Evolutionary conservation across 2,113 vertebrate genomes (phyloP), one percentile per base, ranked within the genome.

Genomic region (Nerophis lumbriciformis): DNA sequence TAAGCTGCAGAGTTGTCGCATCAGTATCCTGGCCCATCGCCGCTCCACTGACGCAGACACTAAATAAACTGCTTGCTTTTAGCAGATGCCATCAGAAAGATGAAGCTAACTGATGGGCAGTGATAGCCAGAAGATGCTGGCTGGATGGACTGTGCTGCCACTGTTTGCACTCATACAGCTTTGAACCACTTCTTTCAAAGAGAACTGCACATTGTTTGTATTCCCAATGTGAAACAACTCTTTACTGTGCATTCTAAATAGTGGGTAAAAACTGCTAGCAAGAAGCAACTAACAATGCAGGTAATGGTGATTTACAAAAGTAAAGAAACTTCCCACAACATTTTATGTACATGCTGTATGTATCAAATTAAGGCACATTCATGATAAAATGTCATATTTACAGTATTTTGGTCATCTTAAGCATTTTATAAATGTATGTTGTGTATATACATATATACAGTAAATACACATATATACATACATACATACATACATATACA

Each of bases 31-130:
- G 44, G 54, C 42, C 74, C 75, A 86, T 88, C 70, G 44, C 64
- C 75, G 73, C 66, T 68, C 66, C 71, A 80, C 76, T 86, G 83
- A 87, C 85, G 83, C 72, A 76, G 78, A 83, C 79, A 71, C 69
- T 77, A 81, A 85, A 88, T 82, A 87, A 86, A 83, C 79, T 71
- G 70, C 76, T 82, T 69, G 74, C 79, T 86, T 85, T 87, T 79
- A 85, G 77, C 69, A 76, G 87, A 90, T 88, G 75, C 67, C 78
- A 89, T 88, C 83, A 81, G 61, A 76, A 76, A 79, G 77, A 87
- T 82, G 73, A 70, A 77, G 80, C 70, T 70, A 79, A 80, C 76
- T 66, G 73, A 86, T 80, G 66, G 50, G 58, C 66, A 71, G 61
- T 76, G 82, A 85, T 84, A 78, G 71, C 78, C 74, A 53, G 66